Conservation (phyloP, 2,113 vertebrate genomes). For the Psettodes erumei region DNA sequence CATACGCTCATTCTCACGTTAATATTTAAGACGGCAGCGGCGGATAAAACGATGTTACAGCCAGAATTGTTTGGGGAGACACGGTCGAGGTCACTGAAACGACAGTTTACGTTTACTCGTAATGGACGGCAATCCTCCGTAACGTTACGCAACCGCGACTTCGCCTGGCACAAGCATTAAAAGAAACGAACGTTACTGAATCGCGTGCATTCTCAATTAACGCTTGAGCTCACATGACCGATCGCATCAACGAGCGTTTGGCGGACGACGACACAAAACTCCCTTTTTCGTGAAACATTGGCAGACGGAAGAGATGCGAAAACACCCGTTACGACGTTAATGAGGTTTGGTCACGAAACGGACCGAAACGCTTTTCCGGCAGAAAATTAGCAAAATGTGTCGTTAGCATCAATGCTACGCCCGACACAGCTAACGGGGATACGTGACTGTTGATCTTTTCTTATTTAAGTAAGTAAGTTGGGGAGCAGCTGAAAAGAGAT, state of each 20-base stretch:
- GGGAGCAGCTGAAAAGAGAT: rapidly evolving
- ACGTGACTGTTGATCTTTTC: background rate
- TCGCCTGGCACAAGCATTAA: background rate
- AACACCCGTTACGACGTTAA: background rate
- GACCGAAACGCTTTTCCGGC: background rate
- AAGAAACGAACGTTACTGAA: background rate
- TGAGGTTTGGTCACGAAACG: background rate
- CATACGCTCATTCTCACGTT: too few relatives aligned
- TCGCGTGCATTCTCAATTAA: background rate
- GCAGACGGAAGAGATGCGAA: rapidly evolving
- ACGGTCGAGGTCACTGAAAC: background rate
- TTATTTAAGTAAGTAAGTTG: too few relatives aligned
- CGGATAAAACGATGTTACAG: too few relatives aligned
- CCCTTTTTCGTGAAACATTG: rapidly evolving
- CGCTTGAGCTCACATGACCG: background rate
- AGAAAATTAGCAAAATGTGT: conserved; percentile 28
- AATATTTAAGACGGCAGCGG: too few relatives aligned
- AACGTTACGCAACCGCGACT: conserved; percentile 29
- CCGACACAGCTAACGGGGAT: background rate
- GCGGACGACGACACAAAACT: background rate
- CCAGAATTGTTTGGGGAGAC: too few relatives aligned
- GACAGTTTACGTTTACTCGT: background rate
- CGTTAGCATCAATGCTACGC: conserved; percentile 21
- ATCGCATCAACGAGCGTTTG: background rate
- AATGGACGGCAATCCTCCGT: background rate